These are phyloP conservation scores for Oncopeltus fasciatus DNA, from an alignment of 1,140 invertebrate species.

Conservation along the genomic window DNA sequence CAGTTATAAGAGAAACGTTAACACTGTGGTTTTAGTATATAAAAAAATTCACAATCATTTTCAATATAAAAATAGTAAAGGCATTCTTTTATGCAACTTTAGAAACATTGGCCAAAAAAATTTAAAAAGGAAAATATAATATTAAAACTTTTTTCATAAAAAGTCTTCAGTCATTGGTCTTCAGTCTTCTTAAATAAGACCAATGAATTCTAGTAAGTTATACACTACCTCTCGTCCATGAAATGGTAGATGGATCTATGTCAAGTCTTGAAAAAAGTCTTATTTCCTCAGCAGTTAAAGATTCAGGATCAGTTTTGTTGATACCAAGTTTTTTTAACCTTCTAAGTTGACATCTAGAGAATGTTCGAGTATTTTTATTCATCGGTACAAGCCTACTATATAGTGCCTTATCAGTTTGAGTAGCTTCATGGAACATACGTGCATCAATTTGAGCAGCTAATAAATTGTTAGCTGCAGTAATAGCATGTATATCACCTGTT, in stretches of 20 bases:
- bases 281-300: slow-evolving; percentile 66
- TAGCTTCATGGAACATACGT: slow-evolving; percentile 88
- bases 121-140: no score
- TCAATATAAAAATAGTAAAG: no score
- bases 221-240: slow-evolving; percentile 75
- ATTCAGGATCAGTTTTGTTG: slow-evolving; percentile 69
- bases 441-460: slow-evolving; percentile 88
- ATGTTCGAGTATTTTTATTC: slow-evolving; percentile 51
- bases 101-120: no score
- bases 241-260: slow-evolving; percentile 79
- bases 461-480: slow-evolving; percentile 94
- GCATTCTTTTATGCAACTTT: no score
- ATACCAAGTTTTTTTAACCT: slow-evolving; percentile 49
- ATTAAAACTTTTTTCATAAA: no score
- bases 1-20: no score
- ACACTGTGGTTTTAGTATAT: no score
- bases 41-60: no score
- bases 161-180: no score
- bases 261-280: slow-evolving; percentile 70
- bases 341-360: slow-evolving; percentile 12
- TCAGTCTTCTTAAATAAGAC: no score
- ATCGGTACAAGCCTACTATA: slow-evolving; percentile 76
- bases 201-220: no score
- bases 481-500: slow-evolving; percentile 97
- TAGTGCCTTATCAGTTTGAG: slow-evolving; percentile 72